Percentiles rank a stretch among this genome's conserved stretches.
These are phyloP conservation scores for Bothrops jararaca DNA, from an alignment of 2,113 vertebrate species.

Conservation along the genomic window DNA sequence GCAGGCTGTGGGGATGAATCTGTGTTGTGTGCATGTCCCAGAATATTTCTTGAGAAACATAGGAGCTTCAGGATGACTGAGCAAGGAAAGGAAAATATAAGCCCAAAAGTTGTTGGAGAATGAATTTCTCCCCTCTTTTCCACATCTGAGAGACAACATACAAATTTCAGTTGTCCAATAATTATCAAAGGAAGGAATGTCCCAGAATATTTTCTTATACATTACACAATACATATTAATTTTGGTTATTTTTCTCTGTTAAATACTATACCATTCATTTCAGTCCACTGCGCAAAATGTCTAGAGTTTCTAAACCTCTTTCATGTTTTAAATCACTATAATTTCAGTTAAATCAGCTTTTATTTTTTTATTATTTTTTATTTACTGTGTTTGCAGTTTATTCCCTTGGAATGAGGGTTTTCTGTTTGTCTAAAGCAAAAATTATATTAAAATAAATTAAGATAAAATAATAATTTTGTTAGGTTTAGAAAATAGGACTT, in stretches of 20 bases:
- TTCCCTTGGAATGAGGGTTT: neutral
- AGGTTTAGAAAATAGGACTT: neutral
- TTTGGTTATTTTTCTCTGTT: neutral
- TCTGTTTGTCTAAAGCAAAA: neutral
- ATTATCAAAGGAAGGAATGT: neutral
- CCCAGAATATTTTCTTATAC: neutral
- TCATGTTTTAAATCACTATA: neutral
- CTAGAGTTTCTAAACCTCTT: neutral
- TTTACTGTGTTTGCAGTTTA: neutral
- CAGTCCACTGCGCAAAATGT: neutral
- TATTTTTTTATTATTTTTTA: neutral
- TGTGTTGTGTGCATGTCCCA: no score
- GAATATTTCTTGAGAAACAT: neutral
- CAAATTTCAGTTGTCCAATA: neutral
- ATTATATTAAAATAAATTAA: neutral
- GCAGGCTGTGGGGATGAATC: no score
- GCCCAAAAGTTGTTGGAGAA: neutral
- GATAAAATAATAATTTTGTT: neutral
- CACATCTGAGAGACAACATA: neutral
- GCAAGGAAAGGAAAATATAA: neutral
- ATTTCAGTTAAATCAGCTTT: neutral
- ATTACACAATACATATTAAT: neutral
- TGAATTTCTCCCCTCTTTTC: neutral
- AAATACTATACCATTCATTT: neutral
- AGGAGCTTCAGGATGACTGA: neutral